Evolutionary conservation across 92 coral and sea anemone species (phyloP), one percentile per base, ranked within the genome.

Genomic region (Epizoanthus fatuus): DNA sequence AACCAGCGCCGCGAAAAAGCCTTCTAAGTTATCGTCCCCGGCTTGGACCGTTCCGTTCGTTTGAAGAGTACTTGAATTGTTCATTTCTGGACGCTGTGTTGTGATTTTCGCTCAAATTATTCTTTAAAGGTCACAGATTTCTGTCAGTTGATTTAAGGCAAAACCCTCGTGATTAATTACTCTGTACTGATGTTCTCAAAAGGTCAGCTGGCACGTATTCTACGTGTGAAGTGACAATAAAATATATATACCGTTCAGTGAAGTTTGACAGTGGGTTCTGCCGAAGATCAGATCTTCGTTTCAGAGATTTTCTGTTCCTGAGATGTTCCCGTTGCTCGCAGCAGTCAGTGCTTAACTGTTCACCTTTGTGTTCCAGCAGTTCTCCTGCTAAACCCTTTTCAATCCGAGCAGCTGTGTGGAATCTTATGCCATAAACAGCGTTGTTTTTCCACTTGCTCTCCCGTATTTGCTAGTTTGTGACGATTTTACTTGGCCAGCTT

Each of bases 321-420:
- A 58, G 70, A 19, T 14, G 49, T 19, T 60, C 63, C 22, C 16
- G 19, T 5, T 40, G 25, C 25, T 77, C 15, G 39, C 13, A 44
- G 2, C 25, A 60, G 40, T 5, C 44, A 62, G 25, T 17, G 38
- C 52, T 40, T 19, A 17, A n/a, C 57, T 60, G 20, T 59, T 40
- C 38, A 13, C 12, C 14, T 42, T 2, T 58, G 38, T 7, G 52
- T 39, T 57, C 9, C 53, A 58, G 68, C 1, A 16, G 9, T 16
- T 16, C 3, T 37, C 20, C 39, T 59, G 53, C 40, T 52, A 58
- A 40, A 17, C 67, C 39, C 17, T 4, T 42, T 76, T 13, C 53
- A 58, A 29, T 77, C 38, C 14, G 49, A 60, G 82, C 70, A 77
- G 82, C 70, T 60, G 70, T 4, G 40, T 3, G 82, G 82, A 77